Base-by-base conservation (phyloP, 2,113 vertebrate species). In the Chaetops frenatus region DNA sequence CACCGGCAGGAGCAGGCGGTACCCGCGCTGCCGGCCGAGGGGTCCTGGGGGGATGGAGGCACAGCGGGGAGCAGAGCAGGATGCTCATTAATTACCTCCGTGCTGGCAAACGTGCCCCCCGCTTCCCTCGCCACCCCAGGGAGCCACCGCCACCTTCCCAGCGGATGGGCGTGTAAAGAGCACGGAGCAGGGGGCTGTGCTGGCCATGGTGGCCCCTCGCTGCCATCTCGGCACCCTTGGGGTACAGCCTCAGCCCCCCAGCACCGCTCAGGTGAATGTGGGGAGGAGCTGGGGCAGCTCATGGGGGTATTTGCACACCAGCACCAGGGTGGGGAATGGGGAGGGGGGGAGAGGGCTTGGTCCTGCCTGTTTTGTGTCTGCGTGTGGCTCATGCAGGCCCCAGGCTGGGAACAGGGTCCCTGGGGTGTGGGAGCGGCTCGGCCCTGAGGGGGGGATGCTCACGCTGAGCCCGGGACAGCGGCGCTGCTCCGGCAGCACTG, bases 51-150 rank as follows among this genome's bases (percentile, higher is more conserved):
- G 88, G 58, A 53, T 6, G 36, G 53, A 64, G 82, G 48, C 51
- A 0, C 87, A 9, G 78, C 8, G 47, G 73, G 89, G 93, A 90
- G 76, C 84, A 19, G 69, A 12, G 7, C 81, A 65, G 88, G 84
- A 91, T 88, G 87, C 81, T 93, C 85, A 40, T 81, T 94, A 93
- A 93, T 93, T 83, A 65, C 65, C 78, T 29, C 40, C 15, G 71
- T 0, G 8, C 84, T 56, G 86, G 31, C 62, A 91, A 85, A 64
- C 33, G 50, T 33, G 76, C 67, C 81, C 79, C 82, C 70, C 13
- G 2, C 81, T 65, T 47, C 56, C 74, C 79, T 38, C 13, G 8
- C 3, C 82, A 36, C 70, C 66, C 77, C 35, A 1, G 87, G 81
- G 48, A 80, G 57, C n/a, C 57, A 1, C 57, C 8, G 66, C 66